Evolutionary conservation across 2,797 vertebrate genomes (phyloP), one percentile per base, ranked within the genome.

Genomic region (Macroramphosus scolopax): DNA sequence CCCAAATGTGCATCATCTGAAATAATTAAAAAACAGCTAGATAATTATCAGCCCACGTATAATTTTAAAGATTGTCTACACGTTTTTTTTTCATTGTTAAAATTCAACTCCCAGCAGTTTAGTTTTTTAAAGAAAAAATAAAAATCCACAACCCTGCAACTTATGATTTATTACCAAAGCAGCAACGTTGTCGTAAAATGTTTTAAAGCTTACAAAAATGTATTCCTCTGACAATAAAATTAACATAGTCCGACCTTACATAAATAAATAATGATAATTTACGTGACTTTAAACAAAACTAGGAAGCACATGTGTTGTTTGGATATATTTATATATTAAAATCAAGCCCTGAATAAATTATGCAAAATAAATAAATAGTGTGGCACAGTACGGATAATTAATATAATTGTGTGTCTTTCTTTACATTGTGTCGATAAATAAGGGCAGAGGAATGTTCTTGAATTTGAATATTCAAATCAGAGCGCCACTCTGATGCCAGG

Each of bases 381-480:
- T 47, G 70, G 59, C 68, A n/a, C n/a, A n/a, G n/a, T n/a, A 68
- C 17, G 79, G 52, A 31, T 61, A 83, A 87, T 84, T 83, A 70
- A 81, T 81, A 66, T 50, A 17, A 73, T 60, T 83, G 77, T 75
- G 77, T 72, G 72, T 84, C 78, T 50, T 64, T 64, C 67, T 85
- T 84, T 77, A 73, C 72, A 77, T 73, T 65, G 79, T 68, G 61
- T 50, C 45, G 54, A 71, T 46, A 52, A 56, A 22, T 22, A 35
- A 62, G 70, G 55, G 54, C 68, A 38, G 57, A 61, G 69, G 38
- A 44, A 51, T 73, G 72, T 38, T n/a, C 74, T 72, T 44, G 60
- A 22, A 85, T 85, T 87, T 85, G 63, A 87, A 82, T 87, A 87
- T 87, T 82, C 85, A 87, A 85, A 85, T 81, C 60, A 71, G 60